phyloP scores from a whole-genome alignment of 2,113 vertebrate genomes.

The Lamprotornis superbus region DNA sequence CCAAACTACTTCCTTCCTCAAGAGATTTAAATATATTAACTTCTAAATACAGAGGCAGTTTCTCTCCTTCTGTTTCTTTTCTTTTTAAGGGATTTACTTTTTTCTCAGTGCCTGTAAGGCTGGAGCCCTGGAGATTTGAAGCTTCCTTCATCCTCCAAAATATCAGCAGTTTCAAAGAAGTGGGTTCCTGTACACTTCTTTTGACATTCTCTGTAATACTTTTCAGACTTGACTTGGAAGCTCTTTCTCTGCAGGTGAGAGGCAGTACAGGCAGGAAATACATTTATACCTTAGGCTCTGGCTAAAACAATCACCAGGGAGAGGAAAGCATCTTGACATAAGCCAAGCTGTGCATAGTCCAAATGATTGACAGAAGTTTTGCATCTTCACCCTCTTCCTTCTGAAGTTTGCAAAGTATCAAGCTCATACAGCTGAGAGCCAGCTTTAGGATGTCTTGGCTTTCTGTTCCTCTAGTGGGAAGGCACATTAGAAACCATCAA shows the following conservation, averaged over 20 bases:
- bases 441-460: background rate
- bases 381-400: background rate
- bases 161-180: slow-evolving; percentile 29
- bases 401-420: background rate
- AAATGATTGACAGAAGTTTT: background rate
- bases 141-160: slow-evolving; percentile 2
- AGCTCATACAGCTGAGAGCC: background rate
- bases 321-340: background rate
- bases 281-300: background rate
- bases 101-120: background rate
- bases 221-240: background rate
- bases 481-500: background rate
- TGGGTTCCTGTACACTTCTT: background rate
- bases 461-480: background rate
- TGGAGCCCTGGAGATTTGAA: background rate
- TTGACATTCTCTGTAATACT: background rate
- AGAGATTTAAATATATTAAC: background rate
- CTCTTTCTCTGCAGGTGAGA: background rate
- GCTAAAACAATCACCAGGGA: background rate
- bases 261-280: background rate
- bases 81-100: background rate
- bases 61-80: background rate
- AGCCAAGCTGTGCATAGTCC: background rate
- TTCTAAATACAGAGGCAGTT: slow-evolving; percentile 1
- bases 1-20: background rate